phyloP scores from a whole-genome alignment of 2,888 invertebrate species.

The Furcula furcula region DNA sequence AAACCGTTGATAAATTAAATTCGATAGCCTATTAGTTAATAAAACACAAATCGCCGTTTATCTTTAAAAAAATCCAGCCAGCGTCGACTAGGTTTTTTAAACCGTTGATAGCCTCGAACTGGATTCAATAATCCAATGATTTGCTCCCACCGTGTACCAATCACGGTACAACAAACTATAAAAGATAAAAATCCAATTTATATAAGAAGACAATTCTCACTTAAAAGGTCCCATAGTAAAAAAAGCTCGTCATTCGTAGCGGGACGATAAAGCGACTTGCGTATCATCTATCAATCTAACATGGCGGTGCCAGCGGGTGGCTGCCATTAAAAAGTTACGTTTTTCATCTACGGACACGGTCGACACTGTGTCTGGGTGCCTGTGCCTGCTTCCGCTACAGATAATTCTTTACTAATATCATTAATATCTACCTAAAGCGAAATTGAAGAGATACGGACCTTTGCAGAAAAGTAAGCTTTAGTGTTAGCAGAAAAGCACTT shows the following conservation, averaged over 20 bases:
- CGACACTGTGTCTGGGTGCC: constrained; percentile 5
- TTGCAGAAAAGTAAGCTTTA: too few relatives aligned
- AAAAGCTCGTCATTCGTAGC: constrained; percentile 44
- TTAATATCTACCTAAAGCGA: too few relatives aligned
- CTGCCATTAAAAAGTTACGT: constrained; percentile 58
- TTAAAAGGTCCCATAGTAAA: constrained; percentile 55
- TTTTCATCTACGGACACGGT: constrained; percentile 29
- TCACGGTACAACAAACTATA: constrained; percentile 28
- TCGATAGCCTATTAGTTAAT: too few relatives aligned
- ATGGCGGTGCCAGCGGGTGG: constrained; percentile 62
- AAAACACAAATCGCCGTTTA: too few relatives aligned
- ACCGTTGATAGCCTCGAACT: constrained; percentile 2
- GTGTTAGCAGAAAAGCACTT: too few relatives aligned
- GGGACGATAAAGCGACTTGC: constrained; percentile 47
- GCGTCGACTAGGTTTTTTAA: background rate
- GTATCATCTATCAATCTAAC: constrained; percentile 77
- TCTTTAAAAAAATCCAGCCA: too few relatives aligned
- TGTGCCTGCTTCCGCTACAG: too few relatives aligned
- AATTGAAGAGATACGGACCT: too few relatives aligned
- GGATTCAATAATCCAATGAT: constrained; percentile 17
- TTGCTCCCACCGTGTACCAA: constrained; percentile 36
- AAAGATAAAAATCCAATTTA: constrained; percentile 68
- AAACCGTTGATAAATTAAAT: too few relatives aligned
- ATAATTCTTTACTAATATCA: too few relatives aligned
- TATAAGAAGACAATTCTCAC: constrained; percentile 70